Conservation (phyloP, 2,113 vertebrate species). For the Zeus faber region DNA sequence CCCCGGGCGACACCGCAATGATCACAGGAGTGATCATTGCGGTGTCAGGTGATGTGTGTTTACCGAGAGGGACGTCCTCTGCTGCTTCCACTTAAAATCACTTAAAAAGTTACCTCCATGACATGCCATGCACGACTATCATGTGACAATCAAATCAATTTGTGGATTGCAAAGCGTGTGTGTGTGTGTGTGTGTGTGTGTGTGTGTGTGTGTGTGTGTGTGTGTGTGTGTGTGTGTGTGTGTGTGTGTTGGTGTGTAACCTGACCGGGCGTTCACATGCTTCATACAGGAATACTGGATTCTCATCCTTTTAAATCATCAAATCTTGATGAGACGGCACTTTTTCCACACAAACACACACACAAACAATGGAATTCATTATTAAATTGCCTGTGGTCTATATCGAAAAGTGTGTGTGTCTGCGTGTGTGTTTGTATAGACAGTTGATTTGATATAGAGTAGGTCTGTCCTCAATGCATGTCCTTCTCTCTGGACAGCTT, state of each 20-base stretch:
- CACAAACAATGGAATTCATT: no score
- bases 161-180: not conserved
- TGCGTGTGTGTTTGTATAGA: no score
- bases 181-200: constrained; percentile 5
- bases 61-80: constrained; percentile 7
- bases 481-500: no score
- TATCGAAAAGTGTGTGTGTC: no score
- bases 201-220: constrained; percentile 1
- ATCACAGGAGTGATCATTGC: constrained; percentile 11
- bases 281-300: no score
- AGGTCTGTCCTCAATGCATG: no score
- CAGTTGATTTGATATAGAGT: no score
- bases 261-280: no score
- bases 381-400: no score
- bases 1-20: not conserved
- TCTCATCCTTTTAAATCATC: no score
- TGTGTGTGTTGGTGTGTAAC: constrained; percentile 9
- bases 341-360: not conserved
- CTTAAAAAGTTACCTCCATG: constrained; percentile 8
- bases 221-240: constrained; percentile 11
- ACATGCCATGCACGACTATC: not conserved
- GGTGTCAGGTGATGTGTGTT: no score
- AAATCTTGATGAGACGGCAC: no score
- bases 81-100: constrained; percentile 13
- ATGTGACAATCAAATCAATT: not conserved